Evolutionary conservation across 2,113 vertebrate species (phyloP).

Genomic region (Calonectris borealis): DNA sequence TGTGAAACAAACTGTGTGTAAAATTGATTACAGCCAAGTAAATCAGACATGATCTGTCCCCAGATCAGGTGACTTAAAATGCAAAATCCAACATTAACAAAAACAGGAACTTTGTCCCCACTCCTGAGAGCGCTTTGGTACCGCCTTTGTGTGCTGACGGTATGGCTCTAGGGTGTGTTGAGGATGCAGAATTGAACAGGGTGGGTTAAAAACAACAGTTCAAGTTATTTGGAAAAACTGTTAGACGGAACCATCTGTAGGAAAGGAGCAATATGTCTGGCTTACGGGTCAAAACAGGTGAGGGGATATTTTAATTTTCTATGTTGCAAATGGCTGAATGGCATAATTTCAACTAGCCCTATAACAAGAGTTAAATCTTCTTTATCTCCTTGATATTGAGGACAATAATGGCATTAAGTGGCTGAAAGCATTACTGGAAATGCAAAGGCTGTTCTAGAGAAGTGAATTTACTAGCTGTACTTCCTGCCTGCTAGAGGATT

Average conservation of each 20-base stretch:
- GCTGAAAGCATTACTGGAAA: background rate
- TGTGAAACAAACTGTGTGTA: background rate
- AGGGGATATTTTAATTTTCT: background rate
- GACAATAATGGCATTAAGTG: background rate
- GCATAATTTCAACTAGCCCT: background rate
- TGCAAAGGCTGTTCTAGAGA: background rate
- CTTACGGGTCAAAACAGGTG: background rate
- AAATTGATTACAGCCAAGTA: background rate
- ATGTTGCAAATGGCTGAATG: background rate
- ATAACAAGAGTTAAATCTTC: background rate
- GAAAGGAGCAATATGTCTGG: background rate
- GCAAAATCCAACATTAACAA: background rate
- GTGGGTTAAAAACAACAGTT: slow-evolving; percentile 22
- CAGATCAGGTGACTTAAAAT: background rate
- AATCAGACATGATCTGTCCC: background rate
- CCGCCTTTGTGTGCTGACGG: background rate
- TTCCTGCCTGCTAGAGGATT: background rate
- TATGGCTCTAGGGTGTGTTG: background rate
- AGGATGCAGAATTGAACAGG: background rate
- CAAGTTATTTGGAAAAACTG: slow-evolving; percentile 15
- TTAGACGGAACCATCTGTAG: background rate
- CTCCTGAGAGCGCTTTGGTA: background rate
- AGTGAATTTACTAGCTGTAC: background rate
- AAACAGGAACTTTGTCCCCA: slow-evolving; percentile 10
- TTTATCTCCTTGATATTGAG: background rate